phyloP scores from a whole-genome alignment of 2,888 invertebrate species.

The Chrysodeixis includens region DNA sequence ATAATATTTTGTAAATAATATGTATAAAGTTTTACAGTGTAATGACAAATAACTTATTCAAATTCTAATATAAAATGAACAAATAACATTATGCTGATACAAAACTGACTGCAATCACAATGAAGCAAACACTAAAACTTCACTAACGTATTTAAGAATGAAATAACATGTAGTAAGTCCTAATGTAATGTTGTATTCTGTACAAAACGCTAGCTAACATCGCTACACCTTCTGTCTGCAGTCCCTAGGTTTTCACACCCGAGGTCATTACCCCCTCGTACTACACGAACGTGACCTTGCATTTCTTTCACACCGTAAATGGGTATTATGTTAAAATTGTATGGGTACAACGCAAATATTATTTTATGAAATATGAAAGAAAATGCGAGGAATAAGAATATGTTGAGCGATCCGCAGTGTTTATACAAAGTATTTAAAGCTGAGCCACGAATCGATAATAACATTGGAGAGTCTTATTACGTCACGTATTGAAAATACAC shows the following conservation, averaged over 20 bases:
- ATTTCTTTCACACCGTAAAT: slow-evolving; percentile 50
- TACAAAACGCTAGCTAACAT: slow-evolving; percentile 9
- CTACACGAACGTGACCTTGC: slow-evolving; percentile 57
- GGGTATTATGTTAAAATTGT: slow-evolving; percentile 47
- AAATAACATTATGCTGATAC: not conserved
- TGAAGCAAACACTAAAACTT: not conserved
- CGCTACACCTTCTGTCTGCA: slow-evolving; percentile 24
- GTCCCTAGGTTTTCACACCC: slow-evolving; percentile 26
- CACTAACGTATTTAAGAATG: not conserved
- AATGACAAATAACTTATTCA: not conserved
- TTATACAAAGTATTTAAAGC: not conserved
- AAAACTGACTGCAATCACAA: not conserved
- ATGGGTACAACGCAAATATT: slow-evolving; percentile 29
- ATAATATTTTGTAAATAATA: too few relatives aligned
- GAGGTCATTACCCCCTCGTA: slow-evolving; percentile 42
- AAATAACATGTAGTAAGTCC: not conserved
- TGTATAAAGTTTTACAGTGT: not conserved
- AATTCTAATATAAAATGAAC: not conserved
- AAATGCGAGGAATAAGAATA: slow-evolving; percentile 19
- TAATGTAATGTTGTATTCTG: slow-evolving; percentile 10
- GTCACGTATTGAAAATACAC: too few relatives aligned
- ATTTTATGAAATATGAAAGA: slow-evolving; percentile 22
- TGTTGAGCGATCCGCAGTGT: not conserved
- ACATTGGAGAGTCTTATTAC: not conserved
- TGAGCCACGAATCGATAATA: not conserved